Conservation (phyloP, 2,797 vertebrate genomes). For the Malacoctenus gilli region DNA sequence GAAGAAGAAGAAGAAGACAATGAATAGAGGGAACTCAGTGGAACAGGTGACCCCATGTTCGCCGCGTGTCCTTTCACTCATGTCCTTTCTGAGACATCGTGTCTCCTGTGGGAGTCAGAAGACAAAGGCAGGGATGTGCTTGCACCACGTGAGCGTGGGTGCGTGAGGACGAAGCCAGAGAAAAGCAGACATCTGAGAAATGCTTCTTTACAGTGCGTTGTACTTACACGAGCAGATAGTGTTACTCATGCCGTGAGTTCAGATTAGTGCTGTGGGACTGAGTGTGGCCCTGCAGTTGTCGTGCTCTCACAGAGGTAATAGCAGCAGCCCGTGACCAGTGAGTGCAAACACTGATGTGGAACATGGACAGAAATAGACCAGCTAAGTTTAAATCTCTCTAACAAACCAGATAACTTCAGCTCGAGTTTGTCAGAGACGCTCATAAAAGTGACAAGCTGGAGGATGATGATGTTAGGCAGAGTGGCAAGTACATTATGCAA, state of each 20-base stretch:
- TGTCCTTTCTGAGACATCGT: conserved; percentile 26
- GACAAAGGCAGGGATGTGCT: conserved; percentile 29
- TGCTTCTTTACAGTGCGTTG: conserved; percentile 19
- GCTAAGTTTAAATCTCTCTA: conserved; percentile 46
- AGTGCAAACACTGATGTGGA: conserved; percentile 21
- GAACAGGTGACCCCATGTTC: conserved; percentile 42
- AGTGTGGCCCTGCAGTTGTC: conserved; percentile 29
- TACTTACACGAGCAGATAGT: conserved; percentile 43
- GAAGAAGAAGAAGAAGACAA: too few relatives aligned
- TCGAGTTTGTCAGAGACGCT: neutral
- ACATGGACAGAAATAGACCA: conserved; percentile 53
- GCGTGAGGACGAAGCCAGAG: conserved; percentile 39
- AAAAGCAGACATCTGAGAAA: conserved; percentile 39
- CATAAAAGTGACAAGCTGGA: conserved; percentile 21
- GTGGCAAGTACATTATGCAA: too few relatives aligned
- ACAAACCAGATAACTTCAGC: conserved; percentile 34
- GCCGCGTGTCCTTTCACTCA: conserved; percentile 38
- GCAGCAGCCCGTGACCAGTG: neutral
- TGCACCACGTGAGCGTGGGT: conserved; percentile 26
- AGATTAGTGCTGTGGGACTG: conserved; percentile 35
- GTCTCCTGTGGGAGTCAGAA: conserved; percentile 22
- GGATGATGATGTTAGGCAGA: conserved; percentile 12
- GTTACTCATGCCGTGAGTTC: conserved; percentile 51
- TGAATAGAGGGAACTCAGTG: too few relatives aligned
- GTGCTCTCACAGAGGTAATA: conserved; percentile 3